These are phyloP conservation scores for Prunella himalayana DNA, from an alignment of 2,113 vertebrate genomes.

Conservation along the genomic window DNA sequence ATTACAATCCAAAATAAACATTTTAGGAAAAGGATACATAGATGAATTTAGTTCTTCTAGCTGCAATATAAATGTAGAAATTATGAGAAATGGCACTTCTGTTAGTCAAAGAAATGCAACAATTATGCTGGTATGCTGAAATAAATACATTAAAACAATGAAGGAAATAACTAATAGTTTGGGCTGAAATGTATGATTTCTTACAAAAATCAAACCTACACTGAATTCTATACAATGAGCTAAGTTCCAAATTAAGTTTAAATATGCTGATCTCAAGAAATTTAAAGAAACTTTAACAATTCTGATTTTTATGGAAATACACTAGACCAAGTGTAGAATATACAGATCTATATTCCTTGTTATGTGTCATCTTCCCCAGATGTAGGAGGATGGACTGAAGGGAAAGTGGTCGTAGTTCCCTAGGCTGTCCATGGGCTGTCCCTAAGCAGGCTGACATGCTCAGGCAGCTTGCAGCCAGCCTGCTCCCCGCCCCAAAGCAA, in stretches of 20 bases:
- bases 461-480: neutral
- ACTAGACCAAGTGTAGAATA: neutral
- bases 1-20: neutral
- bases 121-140: neutral
- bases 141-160: neutral
- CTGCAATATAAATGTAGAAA: constrained; percentile 70
- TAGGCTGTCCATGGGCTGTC: neutral
- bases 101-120: neutral
- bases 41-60: constrained; percentile 98
- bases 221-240: neutral
- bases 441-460: neutral
- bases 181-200: neutral
- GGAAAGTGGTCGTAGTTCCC: accelerated
- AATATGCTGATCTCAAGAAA: neutral
- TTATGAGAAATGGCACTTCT: neutral
- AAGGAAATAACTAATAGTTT: neutral
- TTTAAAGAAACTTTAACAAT: neutral
- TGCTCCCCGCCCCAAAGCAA: neutral
- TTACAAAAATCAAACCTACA: neutral
- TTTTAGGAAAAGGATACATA: constrained; percentile 91
- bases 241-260: neutral
- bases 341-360: neutral
- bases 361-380: neutral
- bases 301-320: neutral
- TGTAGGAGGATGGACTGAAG: neutral